These are phyloP conservation scores for Catharus bicknelli DNA, from an alignment of 2,113 vertebrate genomes.

Conservation along the genomic window DNA sequence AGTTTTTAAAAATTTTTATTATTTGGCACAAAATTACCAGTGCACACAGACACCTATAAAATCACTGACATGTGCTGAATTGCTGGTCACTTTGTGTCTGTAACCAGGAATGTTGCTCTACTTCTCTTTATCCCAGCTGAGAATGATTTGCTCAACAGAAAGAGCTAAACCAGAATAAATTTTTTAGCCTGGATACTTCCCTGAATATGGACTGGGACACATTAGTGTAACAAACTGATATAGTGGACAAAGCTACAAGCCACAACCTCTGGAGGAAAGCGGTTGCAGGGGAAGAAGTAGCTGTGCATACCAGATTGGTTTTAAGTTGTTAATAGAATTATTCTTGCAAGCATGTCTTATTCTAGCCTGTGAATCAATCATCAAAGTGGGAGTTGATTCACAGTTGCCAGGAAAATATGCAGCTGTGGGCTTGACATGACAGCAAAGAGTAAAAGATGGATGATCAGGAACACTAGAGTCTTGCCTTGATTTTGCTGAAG, in stretches of 20 bases:
- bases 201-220: not conserved
- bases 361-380: conserved; percentile 23
- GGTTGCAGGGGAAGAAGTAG: not conserved
- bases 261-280: not conserved
- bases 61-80: not conserved
- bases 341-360: not conserved
- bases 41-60: not conserved
- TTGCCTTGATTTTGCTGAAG: conserved; percentile 4
- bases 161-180: not conserved
- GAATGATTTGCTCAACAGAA: not conserved
- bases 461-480: not conserved
- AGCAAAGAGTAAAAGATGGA: not conserved
- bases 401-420: conserved; percentile 10
- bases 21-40: not conserved
- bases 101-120: rapidly evolving
- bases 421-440: conserved; percentile 39
- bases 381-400: conserved; percentile 20
- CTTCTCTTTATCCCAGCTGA: not conserved
- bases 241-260: not conserved
- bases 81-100: not conserved
- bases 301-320: not conserved
- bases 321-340: conserved; percentile 17
- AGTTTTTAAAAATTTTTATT: not conserved
- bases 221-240: not conserved
- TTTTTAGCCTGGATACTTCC: not conserved